phyloP scores from a whole-genome alignment of 2,888 invertebrate genomes.

The Nomada ferruginata region DNA sequence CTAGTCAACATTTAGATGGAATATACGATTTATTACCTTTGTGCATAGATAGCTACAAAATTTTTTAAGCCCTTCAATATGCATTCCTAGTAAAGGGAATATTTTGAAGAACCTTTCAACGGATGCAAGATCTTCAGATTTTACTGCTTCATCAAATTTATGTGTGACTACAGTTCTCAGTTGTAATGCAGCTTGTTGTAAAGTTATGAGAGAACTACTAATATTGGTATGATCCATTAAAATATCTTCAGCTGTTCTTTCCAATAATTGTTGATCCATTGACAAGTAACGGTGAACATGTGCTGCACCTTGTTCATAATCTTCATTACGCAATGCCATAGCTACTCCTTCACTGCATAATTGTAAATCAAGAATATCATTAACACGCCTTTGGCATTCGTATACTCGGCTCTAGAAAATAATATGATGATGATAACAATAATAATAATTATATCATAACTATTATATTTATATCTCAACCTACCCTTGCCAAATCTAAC shows the following conservation, averaged over 20 bases:
- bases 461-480: slow-evolving; percentile 65
- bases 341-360: slow-evolving; percentile 99
- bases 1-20: background rate
- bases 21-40: slow-evolving; percentile 86
- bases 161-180: slow-evolving; percentile 89
- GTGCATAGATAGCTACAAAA: slow-evolving; percentile 94
- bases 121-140: slow-evolving; percentile 93
- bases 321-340: slow-evolving; percentile 95
- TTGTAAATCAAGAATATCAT: slow-evolving; percentile 97
- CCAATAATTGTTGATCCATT: slow-evolving; percentile 94
- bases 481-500: slow-evolving; percentile 95
- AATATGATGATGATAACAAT: slow-evolving; percentile 8
- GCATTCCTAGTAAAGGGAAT: slow-evolving; percentile 96
- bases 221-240: slow-evolving; percentile 89
- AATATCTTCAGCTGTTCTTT: slow-evolving; percentile 91
- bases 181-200: slow-evolving; percentile 91
- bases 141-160: slow-evolving; percentile 96
- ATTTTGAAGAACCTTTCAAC: slow-evolving; percentile 98
- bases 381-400: slow-evolving; percentile 96
- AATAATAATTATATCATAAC: background rate
- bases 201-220: slow-evolving; percentile 88
- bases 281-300: slow-evolving; percentile 97
- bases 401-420: slow-evolving; percentile 92
- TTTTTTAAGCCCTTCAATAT: slow-evolving; percentile 94
- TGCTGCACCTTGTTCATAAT: slow-evolving; percentile 98